Evolutionary conservation across 2,888 invertebrate genomes (phyloP), one percentile per base, ranked within the genome.

Genomic region (Drosophila aldrichi): DNA sequence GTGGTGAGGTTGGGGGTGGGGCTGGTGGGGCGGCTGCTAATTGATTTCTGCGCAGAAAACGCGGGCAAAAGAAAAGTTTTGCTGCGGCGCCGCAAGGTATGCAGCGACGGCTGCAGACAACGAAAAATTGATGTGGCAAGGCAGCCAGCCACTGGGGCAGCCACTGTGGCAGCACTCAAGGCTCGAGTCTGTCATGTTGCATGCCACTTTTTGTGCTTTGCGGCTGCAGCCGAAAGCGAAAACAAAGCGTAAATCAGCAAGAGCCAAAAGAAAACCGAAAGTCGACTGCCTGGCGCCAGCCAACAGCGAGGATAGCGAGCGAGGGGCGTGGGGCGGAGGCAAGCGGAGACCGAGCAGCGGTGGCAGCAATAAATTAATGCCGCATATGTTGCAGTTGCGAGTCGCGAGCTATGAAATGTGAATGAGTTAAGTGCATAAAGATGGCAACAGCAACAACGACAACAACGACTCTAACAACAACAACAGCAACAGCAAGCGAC

Each of bases 181-280:
- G 52, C 46, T 41, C 49, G 34, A 41, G 61, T 43, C 22, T 34
- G 22, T 25, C 54, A 34, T 40, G 36, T 38, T 38, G 32, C 68
- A 32, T 49, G 18, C 34, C 36, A 46, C 20, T 56, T 59, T 59
- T 70, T 60, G 36, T 63, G 51, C 2, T n/a, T 41, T 52, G 54
- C 56, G 43, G 41, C 38, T 69, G 66, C 60, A 34, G 32, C 14
- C 38, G 34, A 49, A 49, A 64, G 41, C 57, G 64, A 77, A 76
- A 76, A 77, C 77, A 77, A 64, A 68, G 58, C 68, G 77, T 72
- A 76, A 77, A 76, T 76, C 76, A 77, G 18, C 61, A 51, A 48
- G 29, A 55, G 66, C 46, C 66, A 44, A 59, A 48, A 48, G 29
- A 29, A 48, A 48, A 62, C 61, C 54, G 46, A 75, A 61, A 70